Conservation (phyloP, 1,140 invertebrate genomes). For the Tigriopus japonicus region DNA sequence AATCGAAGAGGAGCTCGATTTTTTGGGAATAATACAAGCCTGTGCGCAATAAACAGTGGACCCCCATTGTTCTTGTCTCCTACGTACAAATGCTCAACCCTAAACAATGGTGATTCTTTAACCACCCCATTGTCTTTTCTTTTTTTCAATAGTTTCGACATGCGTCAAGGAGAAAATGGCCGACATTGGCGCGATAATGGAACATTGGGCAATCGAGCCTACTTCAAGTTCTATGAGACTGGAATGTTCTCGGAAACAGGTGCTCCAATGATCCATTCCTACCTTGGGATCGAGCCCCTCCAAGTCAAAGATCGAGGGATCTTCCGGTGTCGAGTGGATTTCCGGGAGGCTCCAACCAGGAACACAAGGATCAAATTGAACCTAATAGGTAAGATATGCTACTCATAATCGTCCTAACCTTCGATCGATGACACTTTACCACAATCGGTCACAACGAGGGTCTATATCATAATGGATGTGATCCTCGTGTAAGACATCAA, state of each 20-base stretch:
- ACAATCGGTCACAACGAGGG: no score
- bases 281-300: not conserved
- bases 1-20: no score
- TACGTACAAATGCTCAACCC: no score
- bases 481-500: no score
- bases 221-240: constrained; percentile 4
- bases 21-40: no score
- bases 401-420: no score
- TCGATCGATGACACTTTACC: no score
- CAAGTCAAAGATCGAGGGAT: constrained; percentile 16
- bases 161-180: constrained; percentile 1
- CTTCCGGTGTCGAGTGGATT: constrained; percentile 25
- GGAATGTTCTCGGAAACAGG: constrained; percentile 5
- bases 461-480: no score
- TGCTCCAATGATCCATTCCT: constrained; percentile 1
- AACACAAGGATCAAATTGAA: constrained; percentile 18
- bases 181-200: constrained; percentile 5
- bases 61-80: no score
- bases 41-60: no score
- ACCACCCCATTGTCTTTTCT: no score
- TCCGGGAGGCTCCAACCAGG: constrained; percentile 22
- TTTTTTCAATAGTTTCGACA: constrained; percentile 3
- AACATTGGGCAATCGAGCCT: not conserved
- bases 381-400: constrained; percentile 1
- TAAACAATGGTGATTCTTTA: no score